Conservation (phyloP, 2,888 invertebrate species). For the Meteorus colon region DNA sequence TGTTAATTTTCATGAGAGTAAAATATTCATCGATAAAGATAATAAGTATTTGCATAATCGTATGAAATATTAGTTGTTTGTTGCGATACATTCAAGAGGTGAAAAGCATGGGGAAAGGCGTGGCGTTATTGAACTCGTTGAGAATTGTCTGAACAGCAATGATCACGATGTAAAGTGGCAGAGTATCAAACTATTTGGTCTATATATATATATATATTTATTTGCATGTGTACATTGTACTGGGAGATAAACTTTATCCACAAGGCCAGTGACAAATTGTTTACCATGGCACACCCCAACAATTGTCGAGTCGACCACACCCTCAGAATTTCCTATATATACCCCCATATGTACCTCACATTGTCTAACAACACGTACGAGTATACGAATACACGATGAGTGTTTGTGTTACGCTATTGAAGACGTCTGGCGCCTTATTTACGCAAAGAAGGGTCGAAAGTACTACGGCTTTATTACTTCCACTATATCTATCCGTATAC, state of each 20-base stretch:
- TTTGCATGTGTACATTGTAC: constrained; percentile 28
- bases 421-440: constrained; percentile 29
- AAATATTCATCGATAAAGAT: too few species aligned
- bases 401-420: background rate
- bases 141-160: constrained; percentile 40
- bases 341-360: constrained; percentile 4
- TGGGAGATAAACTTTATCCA: constrained; percentile 46
- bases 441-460: background rate
- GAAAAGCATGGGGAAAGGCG: constrained; percentile 20
- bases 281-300: constrained; percentile 67
- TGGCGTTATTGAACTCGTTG: constrained; percentile 58
- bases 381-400: background rate
- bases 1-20: too few species aligned
- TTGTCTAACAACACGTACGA: background rate
- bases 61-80: background rate
- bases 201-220: constrained; percentile 7
- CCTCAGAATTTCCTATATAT: constrained; percentile 52
- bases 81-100: background rate
- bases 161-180: constrained; percentile 20
- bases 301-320: constrained; percentile 68
- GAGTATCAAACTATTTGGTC: background rate
- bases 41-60: too few species aligned
- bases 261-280: constrained; percentile 59
- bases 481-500: background rate
- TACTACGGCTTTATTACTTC: background rate